Evolutionary conservation across 2,888 invertebrate genomes (phyloP), one percentile per base, ranked within the genome.

Genomic region (Agelastica alni): DNA sequence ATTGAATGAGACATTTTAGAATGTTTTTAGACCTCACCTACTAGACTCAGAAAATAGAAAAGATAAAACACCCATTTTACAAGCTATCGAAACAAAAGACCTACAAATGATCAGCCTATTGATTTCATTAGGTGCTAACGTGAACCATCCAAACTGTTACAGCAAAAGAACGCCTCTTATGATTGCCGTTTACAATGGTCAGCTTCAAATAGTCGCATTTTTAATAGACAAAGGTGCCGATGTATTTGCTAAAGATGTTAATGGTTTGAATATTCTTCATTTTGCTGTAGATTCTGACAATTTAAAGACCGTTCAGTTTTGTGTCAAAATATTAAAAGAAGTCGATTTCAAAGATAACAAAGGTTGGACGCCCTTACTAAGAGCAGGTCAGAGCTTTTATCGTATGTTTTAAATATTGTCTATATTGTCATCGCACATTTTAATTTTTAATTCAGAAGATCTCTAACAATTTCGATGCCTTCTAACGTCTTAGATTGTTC

Each of bases 361-460:
- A 55, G 80, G 80, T 0, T 83, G 82, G 82, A 83, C 82, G 2
- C 81, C 83, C 12, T 71, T 83, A 20, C 75, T 81, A 48, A 75
- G 83, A 69, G 81, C 82, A 14, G 72, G 82, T 56, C 13, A 45
- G 12, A n/a, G n/a, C n/a, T n/a, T n/a, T n/a, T n/a, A n/a, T n/a
- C n/a, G n/a, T n/a, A n/a, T n/a, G n/a, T n/a, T n/a, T n/a, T n/a
- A n/a, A n/a, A n/a, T n/a, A n/a, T n/a, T n/a, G n/a, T n/a, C n/a
- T n/a, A n/a, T n/a, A n/a, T n/a, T n/a, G n/a, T n/a, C n/a, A n/a
- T n/a, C n/a, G n/a, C n/a, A n/a, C n/a, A n/a, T n/a, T n/a, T n/a
- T n/a, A n/a, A n/a, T n/a, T n/a, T n/a, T n/a, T n/a, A n/a, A n/a
- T n/a, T n/a, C n/a, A n/a, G n/a, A n/a, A n/a, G n/a, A n/a, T n/a